Evolutionary conservation across 2,113 vertebrate species (phyloP), one percentile per base, ranked within the genome.

Genomic region (Turdus rufiventris): DNA sequence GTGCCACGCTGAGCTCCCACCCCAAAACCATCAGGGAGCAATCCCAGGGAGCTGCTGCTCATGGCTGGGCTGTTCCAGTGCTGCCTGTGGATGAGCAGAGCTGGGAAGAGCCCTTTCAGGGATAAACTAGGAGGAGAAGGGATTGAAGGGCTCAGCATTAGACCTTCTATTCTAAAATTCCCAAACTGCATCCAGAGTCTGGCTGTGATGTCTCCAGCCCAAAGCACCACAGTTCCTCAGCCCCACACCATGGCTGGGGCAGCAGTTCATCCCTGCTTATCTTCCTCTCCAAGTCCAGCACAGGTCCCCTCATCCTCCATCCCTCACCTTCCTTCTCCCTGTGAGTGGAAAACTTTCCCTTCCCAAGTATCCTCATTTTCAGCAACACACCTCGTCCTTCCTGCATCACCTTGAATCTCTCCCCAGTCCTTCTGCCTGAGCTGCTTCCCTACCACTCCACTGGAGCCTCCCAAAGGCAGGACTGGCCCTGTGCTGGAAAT

Each of bases 391-490:
- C 34, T 66, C 2, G 0, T 14, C 23, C 48, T 38, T 54, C 61
- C 51, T 12, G 1, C 17, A 38, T 2, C 40, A 12, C 56, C 38
- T 9, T 3, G 29, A 75, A 40, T 33, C 42, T 19, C 48, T 36
- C n/a, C 18, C 34, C 2, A 2, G 1, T 14, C 8, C 16, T 70
- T 62, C 85, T 20, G 72, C 54, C 54, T 17, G 8, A 60, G 28
- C 85, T 0, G 0, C 53, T 58, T 50, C 18, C 31, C 42, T 18
- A 15, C 13, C 3, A 2, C 21, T 29, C 12, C 5, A 0, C 0
- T 0, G 0, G 72, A 80, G 50, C 60, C 34, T 80, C 72, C 34
- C 45, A 17, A 57, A 54, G 71, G 62, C 63, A 67, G 31, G 21
- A 45, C 18, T 19, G 20, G 20, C 33, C 23, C 36, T 4, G 11